Evolutionary conservation across 2,113 vertebrate species (phyloP).

Genomic region (Tringa solitaria): DNA sequence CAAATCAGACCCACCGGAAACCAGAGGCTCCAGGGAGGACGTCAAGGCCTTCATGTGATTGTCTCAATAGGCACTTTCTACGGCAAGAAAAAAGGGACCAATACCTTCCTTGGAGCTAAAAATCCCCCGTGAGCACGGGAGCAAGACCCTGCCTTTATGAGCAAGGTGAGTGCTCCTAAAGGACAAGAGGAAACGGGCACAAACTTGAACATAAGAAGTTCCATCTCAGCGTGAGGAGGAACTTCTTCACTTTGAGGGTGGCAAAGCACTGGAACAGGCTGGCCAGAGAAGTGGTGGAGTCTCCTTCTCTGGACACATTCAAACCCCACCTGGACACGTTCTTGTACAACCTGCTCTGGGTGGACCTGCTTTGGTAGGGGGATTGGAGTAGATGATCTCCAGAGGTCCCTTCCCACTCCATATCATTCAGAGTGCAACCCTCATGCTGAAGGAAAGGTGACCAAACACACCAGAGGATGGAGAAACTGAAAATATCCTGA

Average conservation of each 20-base stretch:
- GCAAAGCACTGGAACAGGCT: too few relatives aligned
- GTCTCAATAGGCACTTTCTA: not conserved
- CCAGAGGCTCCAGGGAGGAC: not conserved
- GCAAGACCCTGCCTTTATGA: not conserved
- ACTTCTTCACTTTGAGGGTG: too few relatives aligned
- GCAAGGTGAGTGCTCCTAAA: not conserved
- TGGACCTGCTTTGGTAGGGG: too few relatives aligned
- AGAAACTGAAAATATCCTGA: not conserved
- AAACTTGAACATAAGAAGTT: too few relatives aligned
- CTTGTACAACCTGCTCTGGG: too few relatives aligned
- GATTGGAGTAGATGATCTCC: too few relatives aligned
- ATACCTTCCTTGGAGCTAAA: not conserved
- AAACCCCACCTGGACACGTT: too few relatives aligned
- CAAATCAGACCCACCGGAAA: not conserved
- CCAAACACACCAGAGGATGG: rapidly evolving
- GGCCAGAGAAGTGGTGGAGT: too few relatives aligned
- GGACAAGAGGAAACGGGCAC: too few relatives aligned
- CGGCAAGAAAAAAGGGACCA: not conserved
- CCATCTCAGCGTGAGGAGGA: too few relatives aligned
- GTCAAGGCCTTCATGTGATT: not conserved
- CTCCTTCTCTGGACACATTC: too few relatives aligned
- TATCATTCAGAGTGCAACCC: not conserved
- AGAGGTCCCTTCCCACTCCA: too few relatives aligned
- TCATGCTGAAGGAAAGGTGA: not conserved
- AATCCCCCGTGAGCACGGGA: rapidly evolving